A percentile compares a stretch with the other conserved stretches of the same genome.
phyloP scores from a whole-genome alignment of 1,140 invertebrate species.

The Drosophila nigrodunni region DNA sequence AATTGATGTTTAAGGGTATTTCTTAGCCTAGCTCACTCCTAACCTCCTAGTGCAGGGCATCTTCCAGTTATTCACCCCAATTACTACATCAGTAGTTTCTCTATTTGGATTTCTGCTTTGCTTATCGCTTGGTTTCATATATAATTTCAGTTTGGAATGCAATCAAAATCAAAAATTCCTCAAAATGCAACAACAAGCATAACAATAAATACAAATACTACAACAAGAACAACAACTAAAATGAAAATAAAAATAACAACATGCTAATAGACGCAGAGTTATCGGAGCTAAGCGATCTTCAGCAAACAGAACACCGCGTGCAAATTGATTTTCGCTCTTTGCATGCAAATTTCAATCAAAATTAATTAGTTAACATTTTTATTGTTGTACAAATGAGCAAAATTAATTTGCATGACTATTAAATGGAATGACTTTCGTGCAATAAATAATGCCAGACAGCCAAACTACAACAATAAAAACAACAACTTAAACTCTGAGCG shows the following conservation, averaged over 20 bases:
- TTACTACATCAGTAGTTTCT: not conserved
- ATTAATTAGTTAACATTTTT: conserved; percentile 85
- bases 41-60: not conserved
- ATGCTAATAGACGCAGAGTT: conserved; percentile 41
- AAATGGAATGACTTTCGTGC: conserved; percentile 81
- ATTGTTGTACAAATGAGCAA: conserved; percentile 84
- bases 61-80: not conserved
- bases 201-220: not conserved
- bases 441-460: conserved; percentile 68
- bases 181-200: conserved; percentile 11
- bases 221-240: conserved; percentile 8
- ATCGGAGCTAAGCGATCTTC: conserved; percentile 55
- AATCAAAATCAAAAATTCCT: conserved; percentile 43
- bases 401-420: conserved; percentile 84
- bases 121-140: conserved; percentile 35
- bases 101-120: conserved; percentile 13
- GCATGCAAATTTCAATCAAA: conserved; percentile 84
- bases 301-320: conserved; percentile 58
- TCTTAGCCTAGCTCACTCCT: too few species aligned
- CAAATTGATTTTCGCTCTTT: conserved; percentile 82
- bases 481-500: conserved; percentile 19
- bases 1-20: too few species aligned
- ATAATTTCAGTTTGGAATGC: conserved; percentile 30
- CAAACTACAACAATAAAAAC: conserved; percentile 40
- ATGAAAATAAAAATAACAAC: not conserved